Percentiles rank a stretch among this genome's conserved stretches.
Evolutionary conservation across 1,140 invertebrate genomes (phyloP).

Genomic region (Pseudomyrmex flavicornis): DNA sequence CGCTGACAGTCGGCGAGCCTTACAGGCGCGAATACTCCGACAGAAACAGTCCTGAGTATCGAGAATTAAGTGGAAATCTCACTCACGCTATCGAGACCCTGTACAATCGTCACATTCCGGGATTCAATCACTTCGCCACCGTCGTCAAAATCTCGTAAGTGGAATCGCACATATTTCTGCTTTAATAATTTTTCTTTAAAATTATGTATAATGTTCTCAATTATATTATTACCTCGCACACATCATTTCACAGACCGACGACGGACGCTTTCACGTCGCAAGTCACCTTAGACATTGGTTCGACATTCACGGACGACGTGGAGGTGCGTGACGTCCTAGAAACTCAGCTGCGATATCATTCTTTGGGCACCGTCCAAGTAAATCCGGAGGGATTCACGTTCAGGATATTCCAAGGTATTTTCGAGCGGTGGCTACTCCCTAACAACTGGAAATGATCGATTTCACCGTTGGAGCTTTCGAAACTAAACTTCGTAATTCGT

Average conservation of each 20-base stretch:
- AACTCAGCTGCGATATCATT: conserved; percentile 77
- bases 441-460: conserved; percentile 63
- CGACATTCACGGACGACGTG: conserved; percentile 76
- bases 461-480: conserved; percentile 32
- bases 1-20: conserved; percentile 79
- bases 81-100: conserved; percentile 77
- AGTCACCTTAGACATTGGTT: conserved; percentile 80
- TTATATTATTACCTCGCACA: neutral
- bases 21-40: conserved; percentile 77
- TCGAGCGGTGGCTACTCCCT: neutral
- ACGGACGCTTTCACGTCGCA: conserved; percentile 79
- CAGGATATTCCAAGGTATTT: conserved; percentile 79
- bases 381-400: conserved; percentile 79
- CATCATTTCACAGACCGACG: conserved; percentile 70
- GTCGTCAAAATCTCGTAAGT: conserved; percentile 83
- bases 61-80: conserved; percentile 76
- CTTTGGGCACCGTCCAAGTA: conserved; percentile 77
- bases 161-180: neutral
- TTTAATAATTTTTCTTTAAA: neutral
- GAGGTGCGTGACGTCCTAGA: conserved; percentile 76
- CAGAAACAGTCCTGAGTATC: conserved; percentile 77
- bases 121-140: conserved; percentile 75
- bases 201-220: neutral
- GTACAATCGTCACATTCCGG: conserved; percentile 73
- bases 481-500: conserved; percentile 28